Evolutionary conservation across 1,140 invertebrate species (phyloP).

Genomic region (Neodiprion virginianus): DNA sequence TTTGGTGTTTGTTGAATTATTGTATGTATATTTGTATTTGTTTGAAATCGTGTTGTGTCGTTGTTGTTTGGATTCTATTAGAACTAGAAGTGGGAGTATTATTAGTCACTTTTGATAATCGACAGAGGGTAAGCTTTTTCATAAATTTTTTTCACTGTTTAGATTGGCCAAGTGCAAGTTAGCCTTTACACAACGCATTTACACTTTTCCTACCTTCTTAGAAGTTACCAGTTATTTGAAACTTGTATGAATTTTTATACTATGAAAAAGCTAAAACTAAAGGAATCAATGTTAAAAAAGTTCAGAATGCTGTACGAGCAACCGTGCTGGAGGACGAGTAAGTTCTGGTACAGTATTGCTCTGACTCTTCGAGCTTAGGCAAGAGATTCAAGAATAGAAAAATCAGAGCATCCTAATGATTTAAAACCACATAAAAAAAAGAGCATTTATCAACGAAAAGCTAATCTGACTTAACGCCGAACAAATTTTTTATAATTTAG

Average conservation of each 20-base stretch:
- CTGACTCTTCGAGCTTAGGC: not conserved
- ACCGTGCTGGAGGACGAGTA: not conserved
- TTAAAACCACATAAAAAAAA: too few species aligned
- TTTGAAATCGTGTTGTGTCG: not conserved
- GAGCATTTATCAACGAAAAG: too few species aligned
- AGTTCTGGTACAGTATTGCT: not conserved
- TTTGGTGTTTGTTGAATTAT: not conserved
- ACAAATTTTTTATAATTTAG: not conserved
- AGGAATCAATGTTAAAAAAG: not conserved
- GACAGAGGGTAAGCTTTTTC: conserved; percentile 1
- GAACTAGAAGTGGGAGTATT: not conserved
- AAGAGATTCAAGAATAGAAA: not conserved
- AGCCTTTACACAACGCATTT: too few species aligned
- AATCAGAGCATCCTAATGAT: too few species aligned
- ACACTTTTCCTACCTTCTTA: too few species aligned
- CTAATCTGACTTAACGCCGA: not conserved
- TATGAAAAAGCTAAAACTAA: not conserved
- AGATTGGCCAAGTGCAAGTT: too few species aligned
- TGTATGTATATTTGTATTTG: not conserved
- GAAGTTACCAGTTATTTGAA: too few species aligned
- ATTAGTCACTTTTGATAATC: not conserved
- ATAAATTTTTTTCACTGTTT: not conserved
- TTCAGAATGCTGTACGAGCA: not conserved
- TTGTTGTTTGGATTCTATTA: not conserved
- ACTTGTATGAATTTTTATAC: not conserved